A percentile compares a stretch with the other conserved stretches of the same genome.
phyloP scores from a whole-genome alignment of 2,113 vertebrate genomes.

The Carassius auratus region DNA sequence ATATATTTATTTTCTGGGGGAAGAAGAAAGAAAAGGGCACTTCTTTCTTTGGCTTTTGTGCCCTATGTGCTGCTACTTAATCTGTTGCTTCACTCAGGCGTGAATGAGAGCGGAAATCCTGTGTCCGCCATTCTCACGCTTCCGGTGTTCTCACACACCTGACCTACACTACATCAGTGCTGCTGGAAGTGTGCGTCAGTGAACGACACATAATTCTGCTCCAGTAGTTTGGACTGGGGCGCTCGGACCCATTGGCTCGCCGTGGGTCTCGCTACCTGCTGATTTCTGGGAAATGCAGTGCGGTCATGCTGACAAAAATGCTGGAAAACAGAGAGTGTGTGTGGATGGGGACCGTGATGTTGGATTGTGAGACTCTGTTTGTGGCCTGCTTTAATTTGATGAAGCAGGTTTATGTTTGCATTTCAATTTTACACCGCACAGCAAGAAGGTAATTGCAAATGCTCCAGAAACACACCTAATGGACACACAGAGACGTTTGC shows the following conservation, averaged over 20 bases:
- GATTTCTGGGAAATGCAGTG: too few relatives aligned
- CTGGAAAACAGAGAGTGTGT: background rate
- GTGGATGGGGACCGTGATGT: background rate
- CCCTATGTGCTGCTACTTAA: background rate
- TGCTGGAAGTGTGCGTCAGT: background rate
- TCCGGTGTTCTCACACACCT: constrained; percentile 3
- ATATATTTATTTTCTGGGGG: constrained; percentile 6
- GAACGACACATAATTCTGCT: constrained; percentile 16
- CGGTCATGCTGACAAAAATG: background rate
- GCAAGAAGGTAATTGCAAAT: background rate
- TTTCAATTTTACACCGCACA: background rate
- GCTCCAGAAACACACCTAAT: too few relatives aligned
- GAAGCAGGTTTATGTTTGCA: background rate
- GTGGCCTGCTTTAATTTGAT: constrained; percentile 9
- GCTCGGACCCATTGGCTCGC: background rate
- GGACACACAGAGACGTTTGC: too few relatives aligned
- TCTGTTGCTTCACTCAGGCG: constrained; percentile 39
- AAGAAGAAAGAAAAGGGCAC: background rate
- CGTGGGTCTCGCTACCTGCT: background rate
- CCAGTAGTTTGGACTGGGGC: background rate
- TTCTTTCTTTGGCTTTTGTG: constrained; percentile 3
- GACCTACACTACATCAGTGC: constrained; percentile 36
- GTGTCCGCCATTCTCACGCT: background rate
- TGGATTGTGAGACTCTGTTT: constrained; percentile 6
- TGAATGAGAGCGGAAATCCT: constrained; percentile 5